Evolutionary conservation across 2,888 invertebrate genomes (phyloP).

Genomic region (Cybosia mesomella): DNA sequence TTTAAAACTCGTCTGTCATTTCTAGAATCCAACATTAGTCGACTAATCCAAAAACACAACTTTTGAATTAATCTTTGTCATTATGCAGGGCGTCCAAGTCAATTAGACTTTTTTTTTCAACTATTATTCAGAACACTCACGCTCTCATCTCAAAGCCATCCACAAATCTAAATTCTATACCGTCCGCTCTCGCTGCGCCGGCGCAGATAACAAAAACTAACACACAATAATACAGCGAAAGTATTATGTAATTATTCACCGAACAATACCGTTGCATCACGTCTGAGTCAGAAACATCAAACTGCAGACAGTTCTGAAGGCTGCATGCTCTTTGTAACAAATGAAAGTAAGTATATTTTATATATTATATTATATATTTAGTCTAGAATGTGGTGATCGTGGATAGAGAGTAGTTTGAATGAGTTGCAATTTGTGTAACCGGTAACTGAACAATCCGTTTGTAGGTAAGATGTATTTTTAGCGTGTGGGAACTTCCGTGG

Average conservation of each 20-base stretch:
- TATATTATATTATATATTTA: background rate
- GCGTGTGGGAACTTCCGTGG: no score
- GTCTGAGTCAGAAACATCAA: slow-evolving; percentile 18
- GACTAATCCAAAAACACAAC: no score
- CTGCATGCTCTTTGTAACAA: slow-evolving; percentile 21
- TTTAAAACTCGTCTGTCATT: no score
- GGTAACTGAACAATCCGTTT: background rate
- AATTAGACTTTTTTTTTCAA: background rate
- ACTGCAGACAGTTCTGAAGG: slow-evolving; percentile 6
- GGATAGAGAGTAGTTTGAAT: background rate
- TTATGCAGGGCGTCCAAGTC: background rate
- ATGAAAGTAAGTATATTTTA: slow-evolving; percentile 19
- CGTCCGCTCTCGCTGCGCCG: slow-evolving; percentile 9
- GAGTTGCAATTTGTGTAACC: background rate
- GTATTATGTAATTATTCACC: slow-evolving; percentile 46
- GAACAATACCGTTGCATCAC: slow-evolving; percentile 46
- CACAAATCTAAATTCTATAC: background rate
- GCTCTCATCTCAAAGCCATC: background rate
- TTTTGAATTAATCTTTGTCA: background rate
- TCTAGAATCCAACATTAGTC: no score
- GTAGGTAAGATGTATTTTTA: background rate
- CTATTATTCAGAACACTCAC: background rate
- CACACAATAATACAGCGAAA: slow-evolving; percentile 46
- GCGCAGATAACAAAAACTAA: slow-evolving; percentile 33
- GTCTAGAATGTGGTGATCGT: slow-evolving; percentile 2